Conservation (phyloP, 2,797 vertebrate genomes). For the Ceyx erithaca region DNA sequence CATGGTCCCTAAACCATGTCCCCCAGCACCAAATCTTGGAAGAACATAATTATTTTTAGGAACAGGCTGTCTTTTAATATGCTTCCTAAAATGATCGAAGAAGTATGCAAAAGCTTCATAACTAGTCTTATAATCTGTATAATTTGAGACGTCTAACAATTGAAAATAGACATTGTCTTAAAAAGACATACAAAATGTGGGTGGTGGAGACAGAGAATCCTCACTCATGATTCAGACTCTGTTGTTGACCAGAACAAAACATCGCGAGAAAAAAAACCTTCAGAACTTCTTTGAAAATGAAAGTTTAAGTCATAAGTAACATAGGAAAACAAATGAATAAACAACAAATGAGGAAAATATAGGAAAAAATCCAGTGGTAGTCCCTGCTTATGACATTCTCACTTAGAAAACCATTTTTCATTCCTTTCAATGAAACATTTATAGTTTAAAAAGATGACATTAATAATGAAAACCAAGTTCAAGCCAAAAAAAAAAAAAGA, state of each 20-base stretch:
- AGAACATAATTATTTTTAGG: not conserved
- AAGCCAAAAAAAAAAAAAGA: not conserved
- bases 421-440: slow-evolving; percentile 50
- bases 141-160: not conserved
- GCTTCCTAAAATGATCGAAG: not conserved
- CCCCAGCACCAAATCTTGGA: not conserved
- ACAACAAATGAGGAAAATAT: slow-evolving; percentile 49
- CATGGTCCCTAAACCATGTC: too few species aligned
- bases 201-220: not conserved
- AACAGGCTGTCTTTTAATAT: not conserved
- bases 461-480: slow-evolving; percentile 24
- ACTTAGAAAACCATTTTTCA: slow-evolving; percentile 20
- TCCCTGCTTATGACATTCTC: not conserved
- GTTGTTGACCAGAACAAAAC: slow-evolving; percentile 11
- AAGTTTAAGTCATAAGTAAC: slow-evolving; percentile 27
- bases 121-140: not conserved
- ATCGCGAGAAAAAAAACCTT: slow-evolving; percentile 1
- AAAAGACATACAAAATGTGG: not conserved
- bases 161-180: slow-evolving; percentile 5
- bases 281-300: slow-evolving; percentile 38
- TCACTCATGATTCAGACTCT: not conserved
- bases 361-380: slow-evolving; percentile 19
- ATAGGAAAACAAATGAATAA: not conserved
- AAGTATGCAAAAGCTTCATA: not conserved
- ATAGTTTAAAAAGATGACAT: not conserved